Base-by-base conservation (phyloP, 2,797 vertebrate genomes). In the Spizella passerina region DNA sequence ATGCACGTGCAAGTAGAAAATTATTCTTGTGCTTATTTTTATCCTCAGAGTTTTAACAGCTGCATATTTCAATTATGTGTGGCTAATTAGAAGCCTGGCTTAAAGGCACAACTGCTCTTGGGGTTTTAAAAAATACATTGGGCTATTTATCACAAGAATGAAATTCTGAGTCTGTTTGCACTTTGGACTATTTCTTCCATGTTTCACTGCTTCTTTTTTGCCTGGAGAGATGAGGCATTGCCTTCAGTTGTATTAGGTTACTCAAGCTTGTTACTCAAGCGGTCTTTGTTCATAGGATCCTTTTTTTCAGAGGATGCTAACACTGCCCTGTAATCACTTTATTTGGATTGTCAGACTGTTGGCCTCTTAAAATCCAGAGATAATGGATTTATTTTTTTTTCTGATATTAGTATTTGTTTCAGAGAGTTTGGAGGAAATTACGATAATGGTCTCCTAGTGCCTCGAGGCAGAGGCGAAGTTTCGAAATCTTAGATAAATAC, bases 21-120 rank as follows among this genome's bases (percentile, higher is more conserved):
- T 87, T 1, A 60, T 91, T 90, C 82, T 70, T 76, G 36, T 86
- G 55, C 80, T 84, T 96, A 95, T 95, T 96, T 96, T 95, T 95
- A 56, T 75, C 49, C 57, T 71, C 34, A n/a, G 44, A 75, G 34
- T 91, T 93, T 95, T 86, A 96, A 79, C 84, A 96, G 86, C 83
- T 92, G 86, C 69, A 68, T 92, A 61, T 80, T 92, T 92, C 69
- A 82, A 75, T 88, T 93, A 69, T 30, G 21, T 53, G 52, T 66
- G 63, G 49, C 53, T 92, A 91, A 96, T 96, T 88, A 87, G 79
- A 92, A 93, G 78, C 41, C 63, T 92, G 49, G 43, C 72, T 86
- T 94, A 70, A 90, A 95, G 73, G 60, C 66, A 86, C 24, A 72
- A 32, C 29, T 56, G 66, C 70, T 78, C 55, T 89, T 87, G 63